These are phyloP conservation scores for Dorcus parallelipipedus DNA, from an alignment of 2,888 invertebrate species.

Conservation along the genomic window DNA sequence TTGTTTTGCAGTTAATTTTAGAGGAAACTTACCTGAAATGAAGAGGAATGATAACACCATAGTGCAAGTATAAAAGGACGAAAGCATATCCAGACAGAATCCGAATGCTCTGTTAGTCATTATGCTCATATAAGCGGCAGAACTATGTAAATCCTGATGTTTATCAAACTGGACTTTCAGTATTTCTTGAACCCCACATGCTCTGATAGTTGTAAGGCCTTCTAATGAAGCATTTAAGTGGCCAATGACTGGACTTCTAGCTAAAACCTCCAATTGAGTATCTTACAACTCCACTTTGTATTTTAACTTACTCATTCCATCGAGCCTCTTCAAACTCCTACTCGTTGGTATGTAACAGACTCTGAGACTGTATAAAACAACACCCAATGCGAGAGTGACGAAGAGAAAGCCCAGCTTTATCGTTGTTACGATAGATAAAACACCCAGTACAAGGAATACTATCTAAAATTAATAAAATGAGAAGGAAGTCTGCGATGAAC, in stretches of 20 bases:
- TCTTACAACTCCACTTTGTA: background rate
- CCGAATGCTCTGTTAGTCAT: constrained; percentile 37
- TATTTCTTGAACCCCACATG: constrained; percentile 37
- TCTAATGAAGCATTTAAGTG: constrained; percentile 44
- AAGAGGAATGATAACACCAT: constrained; percentile 32
- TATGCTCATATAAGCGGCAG: constrained; percentile 38
- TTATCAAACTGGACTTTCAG: constrained; percentile 40
- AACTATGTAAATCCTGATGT: constrained; percentile 42
- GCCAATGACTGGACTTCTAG: constrained; percentile 43
- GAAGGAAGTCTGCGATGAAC: background rate
- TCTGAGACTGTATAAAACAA: constrained; percentile 61
- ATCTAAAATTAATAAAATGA: constrained; percentile 45
- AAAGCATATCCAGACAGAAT: constrained; percentile 37
- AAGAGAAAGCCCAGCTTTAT: constrained; percentile 68
- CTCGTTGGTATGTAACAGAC: constrained; percentile 63
- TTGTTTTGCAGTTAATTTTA: background rate
- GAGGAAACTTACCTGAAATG: constrained; percentile 20
- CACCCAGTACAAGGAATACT: constrained; percentile 64
- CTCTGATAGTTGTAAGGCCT: constrained; percentile 43
- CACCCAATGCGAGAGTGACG: constrained; percentile 61
- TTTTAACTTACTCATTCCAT: constrained; percentile 48
- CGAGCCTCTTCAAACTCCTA: constrained; percentile 68
- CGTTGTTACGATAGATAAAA: constrained; percentile 49
- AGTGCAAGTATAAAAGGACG: constrained; percentile 22
- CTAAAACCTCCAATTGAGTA: constrained; percentile 22